These are phyloP conservation scores for Ectemnius lituratus DNA, from an alignment of 2,888 invertebrate species.

Conservation along the genomic window DNA sequence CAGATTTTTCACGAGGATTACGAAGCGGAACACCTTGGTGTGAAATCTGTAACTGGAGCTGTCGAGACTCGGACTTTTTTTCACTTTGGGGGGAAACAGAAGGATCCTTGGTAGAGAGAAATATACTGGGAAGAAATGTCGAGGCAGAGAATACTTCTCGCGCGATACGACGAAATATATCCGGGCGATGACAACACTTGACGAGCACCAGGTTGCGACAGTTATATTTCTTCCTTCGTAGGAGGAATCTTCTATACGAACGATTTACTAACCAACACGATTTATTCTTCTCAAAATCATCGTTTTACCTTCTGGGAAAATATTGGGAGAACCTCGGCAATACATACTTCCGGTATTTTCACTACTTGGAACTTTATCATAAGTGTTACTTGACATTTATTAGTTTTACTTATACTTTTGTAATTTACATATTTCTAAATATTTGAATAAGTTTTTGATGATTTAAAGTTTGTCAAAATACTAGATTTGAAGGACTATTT, in stretches of 20 bases:
- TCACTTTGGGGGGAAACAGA: too few species aligned
- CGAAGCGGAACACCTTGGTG: too few species aligned
- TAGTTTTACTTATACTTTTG: too few species aligned
- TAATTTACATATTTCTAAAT: too few species aligned
- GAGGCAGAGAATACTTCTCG: neutral
- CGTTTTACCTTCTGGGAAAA: constrained; percentile 29
- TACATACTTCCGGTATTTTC: too few species aligned
- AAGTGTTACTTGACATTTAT: too few species aligned
- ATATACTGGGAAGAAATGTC: neutral
- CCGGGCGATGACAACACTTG: constrained; percentile 49
- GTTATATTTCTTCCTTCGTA: constrained; percentile 22
- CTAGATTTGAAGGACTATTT: neutral
- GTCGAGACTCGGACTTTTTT: too few species aligned
- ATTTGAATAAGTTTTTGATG: too few species aligned
- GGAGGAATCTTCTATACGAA: neutral
- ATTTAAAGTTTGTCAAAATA: too few species aligned
- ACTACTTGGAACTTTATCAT: too few species aligned
- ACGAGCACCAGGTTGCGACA: constrained; percentile 42
- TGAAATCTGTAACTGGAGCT: too few species aligned
- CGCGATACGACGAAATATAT: constrained; percentile 44
- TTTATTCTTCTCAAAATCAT: constrained; percentile 17
- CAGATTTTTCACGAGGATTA: too few species aligned
- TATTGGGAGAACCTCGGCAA: neutral
- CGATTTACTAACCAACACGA: constrained; percentile 27
- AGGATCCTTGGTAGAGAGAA: neutral